phyloP scores from a whole-genome alignment of 2,797 vertebrate genomes.

The Kryptopterus vitreolus region DNA sequence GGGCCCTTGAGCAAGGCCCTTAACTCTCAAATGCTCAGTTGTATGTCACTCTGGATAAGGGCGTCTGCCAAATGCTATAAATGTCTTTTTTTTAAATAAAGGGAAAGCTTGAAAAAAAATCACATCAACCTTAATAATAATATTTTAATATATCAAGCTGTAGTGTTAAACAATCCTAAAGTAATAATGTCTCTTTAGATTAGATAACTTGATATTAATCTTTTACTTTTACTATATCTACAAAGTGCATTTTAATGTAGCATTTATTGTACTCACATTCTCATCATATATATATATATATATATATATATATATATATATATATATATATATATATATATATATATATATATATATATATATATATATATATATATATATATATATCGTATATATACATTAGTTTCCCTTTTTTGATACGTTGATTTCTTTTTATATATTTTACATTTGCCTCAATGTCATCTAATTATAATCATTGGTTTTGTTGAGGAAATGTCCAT shows the following conservation, averaged over 20 bases:
- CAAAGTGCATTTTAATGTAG: background rate
- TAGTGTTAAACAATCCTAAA: background rate
- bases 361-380: background rate
- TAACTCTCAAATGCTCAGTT: too few relatives aligned
- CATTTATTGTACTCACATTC: background rate
- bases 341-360: background rate
- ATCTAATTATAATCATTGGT: constrained; percentile 10
- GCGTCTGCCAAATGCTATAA: too few relatives aligned
- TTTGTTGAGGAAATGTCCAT: constrained; percentile 13
- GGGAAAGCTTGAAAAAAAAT: background rate
- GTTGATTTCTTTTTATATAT: background rate
- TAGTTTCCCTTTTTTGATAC: background rate
- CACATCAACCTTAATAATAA: too few relatives aligned
- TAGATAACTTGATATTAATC: too few relatives aligned
- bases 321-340: too few relatives aligned
- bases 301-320: too few relatives aligned
- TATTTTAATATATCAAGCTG: background rate
- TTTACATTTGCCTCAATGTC: background rate
- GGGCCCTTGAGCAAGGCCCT: too few relatives aligned
- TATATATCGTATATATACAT: background rate
- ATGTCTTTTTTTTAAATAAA: background rate
- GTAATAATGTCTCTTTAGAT: too few relatives aligned
- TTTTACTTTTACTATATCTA: too few relatives aligned
- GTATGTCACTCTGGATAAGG: too few relatives aligned
- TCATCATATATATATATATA: too few relatives aligned